Base-by-base conservation (phyloP, 2,888 invertebrate genomes). In the Metopia argyrocephala region DNA sequence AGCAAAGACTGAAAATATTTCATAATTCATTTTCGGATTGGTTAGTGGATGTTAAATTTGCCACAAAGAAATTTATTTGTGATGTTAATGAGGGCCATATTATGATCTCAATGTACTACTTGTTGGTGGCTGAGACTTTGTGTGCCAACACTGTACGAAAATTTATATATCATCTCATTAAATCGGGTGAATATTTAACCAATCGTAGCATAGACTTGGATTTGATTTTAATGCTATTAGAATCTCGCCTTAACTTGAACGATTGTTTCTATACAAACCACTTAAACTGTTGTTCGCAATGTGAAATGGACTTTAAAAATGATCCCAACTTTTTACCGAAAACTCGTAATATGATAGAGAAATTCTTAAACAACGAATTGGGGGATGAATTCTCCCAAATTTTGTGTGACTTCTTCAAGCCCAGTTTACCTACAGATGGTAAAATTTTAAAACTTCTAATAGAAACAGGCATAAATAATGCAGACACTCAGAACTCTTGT, bases 41-140 rank as follows among this genome's bases (percentile, higher is more conserved):
- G 98, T 91, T 98, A 84, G 91, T 96, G 69, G 98, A 98, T 89
- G 98, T 98, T n/a, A 98, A 98, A 90, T 98, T 98, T 88, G 98
- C 98, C 90, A 98, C 98, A 2, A 95, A 97, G 85, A 96, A 97
- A 85, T 98, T 97, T 90, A 92, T 98, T 83, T 98, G 97, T 89
- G 94, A 95, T 84, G 94, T 96, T 7, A 92, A 94, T 65, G 96
- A 96, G 85, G 98, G 98, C 0, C 98, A 98, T 89, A 95, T 95
- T 9, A 95, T 96, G 89, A 92, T 97, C 50, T 95, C 96, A 21
- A 95, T 97, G 94, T 94, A 94, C 87, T 95, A 96, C 91, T 93
- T 95, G 64, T 91, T 95, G 61, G 93, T 94, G 23, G 94, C 95
- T 0, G 92, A 92, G 65, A 92, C 94, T 28, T 89, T 96, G 50